These are phyloP conservation scores for Cygnus olor DNA, from an alignment of 2,797 vertebrate genomes.

Conservation along the genomic window DNA sequence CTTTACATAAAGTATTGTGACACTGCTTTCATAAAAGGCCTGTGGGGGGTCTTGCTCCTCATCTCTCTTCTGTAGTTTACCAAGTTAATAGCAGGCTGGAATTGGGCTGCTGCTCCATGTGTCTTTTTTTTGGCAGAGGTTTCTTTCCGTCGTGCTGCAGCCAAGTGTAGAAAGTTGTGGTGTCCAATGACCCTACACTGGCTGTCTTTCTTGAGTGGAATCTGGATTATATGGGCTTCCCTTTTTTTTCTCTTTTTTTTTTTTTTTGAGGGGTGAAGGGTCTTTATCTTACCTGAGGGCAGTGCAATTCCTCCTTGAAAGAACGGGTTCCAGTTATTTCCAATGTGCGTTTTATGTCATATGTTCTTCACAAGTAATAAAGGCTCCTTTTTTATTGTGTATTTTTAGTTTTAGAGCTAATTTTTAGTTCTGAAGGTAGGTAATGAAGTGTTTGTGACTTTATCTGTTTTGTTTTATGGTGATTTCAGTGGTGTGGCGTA, in stretches of 20 bases:
- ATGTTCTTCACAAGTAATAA: background rate
- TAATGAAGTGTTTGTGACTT: background rate
- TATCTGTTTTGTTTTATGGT: background rate
- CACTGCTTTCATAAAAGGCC: background rate
- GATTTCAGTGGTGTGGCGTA: background rate
- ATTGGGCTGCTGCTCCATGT: background rate
- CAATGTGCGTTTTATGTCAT: background rate
- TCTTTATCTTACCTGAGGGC: background rate
- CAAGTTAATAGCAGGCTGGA: slow-evolving; percentile 14
- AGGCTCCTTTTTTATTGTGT: background rate
- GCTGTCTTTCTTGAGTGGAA: background rate
- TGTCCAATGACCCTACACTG: background rate
- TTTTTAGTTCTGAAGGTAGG: background rate
- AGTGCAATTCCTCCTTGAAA: background rate
- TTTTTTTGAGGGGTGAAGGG: background rate
- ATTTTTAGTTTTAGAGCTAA: background rate
- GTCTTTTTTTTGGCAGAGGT: background rate
- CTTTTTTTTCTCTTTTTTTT: background rate
- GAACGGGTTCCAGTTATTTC: background rate
- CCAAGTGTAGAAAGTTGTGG: background rate
- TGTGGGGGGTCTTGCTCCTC: background rate
- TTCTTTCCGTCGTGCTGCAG: slow-evolving; percentile 15
- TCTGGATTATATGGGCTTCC: background rate
- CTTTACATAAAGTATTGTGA: background rate
- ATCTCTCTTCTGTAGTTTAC: background rate